Percentiles rank a stretch among this genome's conserved stretches.
These are phyloP conservation scores for Neosalanx taihuensis DNA, from an alignment of 2,797 vertebrate species.

Conservation along the genomic window DNA sequence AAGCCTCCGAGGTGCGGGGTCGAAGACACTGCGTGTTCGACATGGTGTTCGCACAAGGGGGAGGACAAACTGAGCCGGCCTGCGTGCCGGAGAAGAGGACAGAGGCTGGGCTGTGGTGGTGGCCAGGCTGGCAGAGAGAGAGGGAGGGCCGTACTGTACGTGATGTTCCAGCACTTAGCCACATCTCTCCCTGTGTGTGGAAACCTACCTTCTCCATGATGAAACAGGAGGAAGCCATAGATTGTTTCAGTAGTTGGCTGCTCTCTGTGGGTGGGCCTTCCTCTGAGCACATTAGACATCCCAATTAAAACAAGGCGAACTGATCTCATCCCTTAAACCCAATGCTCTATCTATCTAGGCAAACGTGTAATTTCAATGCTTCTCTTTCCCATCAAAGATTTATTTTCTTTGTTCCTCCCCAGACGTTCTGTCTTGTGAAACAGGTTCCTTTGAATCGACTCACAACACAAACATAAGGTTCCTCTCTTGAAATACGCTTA, in stretches of 20 bases:
- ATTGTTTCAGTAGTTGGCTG: conserved; percentile 8
- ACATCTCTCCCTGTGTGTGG: background rate
- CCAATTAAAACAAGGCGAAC: conserved; percentile 55
- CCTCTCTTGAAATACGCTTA: background rate
- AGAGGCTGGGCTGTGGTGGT: background rate
- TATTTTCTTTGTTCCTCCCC: background rate
- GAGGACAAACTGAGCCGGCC: conserved; percentile 16
- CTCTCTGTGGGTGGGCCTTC: conserved; percentile 11
- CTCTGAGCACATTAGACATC: conserved; percentile 45
- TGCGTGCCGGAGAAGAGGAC: background rate
- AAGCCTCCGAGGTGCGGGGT: conserved; percentile 46
- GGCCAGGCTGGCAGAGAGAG: background rate
- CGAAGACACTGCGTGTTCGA: conserved; percentile 30
- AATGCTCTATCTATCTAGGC: conserved; percentile 44
- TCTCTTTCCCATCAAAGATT: background rate
- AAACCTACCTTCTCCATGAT: background rate
- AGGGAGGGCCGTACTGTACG: conserved; percentile 1
- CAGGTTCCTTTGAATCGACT: background rate
- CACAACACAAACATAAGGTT: background rate
- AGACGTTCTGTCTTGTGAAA: background rate
- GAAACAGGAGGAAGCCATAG: background rate
- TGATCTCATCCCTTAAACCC: conserved; percentile 41
- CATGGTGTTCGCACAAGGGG: conserved; percentile 21
- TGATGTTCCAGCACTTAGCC: background rate
- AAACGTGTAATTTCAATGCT: conserved; percentile 5